Evolutionary conservation across 2,888 invertebrate genomes (phyloP).

Genomic region (Aspidapion aeneum): DNA sequence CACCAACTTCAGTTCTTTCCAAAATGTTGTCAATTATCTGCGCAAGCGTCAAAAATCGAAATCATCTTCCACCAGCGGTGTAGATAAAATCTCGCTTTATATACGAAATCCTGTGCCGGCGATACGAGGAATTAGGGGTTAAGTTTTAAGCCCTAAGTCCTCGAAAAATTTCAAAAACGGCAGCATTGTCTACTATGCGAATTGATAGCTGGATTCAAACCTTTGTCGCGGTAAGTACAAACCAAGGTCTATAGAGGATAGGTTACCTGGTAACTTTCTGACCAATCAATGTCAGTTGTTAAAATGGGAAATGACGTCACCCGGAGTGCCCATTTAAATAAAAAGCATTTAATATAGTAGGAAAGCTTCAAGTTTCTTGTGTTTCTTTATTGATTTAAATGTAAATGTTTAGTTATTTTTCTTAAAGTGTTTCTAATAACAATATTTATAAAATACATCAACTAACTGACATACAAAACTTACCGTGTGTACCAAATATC

Average conservation of each 20-base stretch:
- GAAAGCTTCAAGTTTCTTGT: too few relatives aligned
- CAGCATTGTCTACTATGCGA: conserved; percentile 72
- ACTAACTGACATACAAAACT: background rate
- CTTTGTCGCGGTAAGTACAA: conserved; percentile 68
- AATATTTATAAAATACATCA: too few relatives aligned
- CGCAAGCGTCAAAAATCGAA: background rate
- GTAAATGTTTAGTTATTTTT: too few relatives aligned
- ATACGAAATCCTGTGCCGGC: background rate
- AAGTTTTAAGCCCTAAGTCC: background rate
- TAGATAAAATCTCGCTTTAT: background rate
- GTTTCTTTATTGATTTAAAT: too few relatives aligned
- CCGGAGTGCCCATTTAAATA: too few relatives aligned
- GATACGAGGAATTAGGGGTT: background rate
- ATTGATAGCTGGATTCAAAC: conserved; percentile 69
- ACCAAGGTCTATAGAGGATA: too few relatives aligned
- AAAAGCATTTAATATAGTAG: too few relatives aligned
- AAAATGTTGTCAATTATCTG: background rate
- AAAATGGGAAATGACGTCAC: too few relatives aligned
- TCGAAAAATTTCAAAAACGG: conserved; percentile 36
- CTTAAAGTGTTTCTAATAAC: too few relatives aligned
- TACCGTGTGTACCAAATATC: too few relatives aligned
- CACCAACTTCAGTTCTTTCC: background rate
- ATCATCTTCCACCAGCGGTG: background rate
- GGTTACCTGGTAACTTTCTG: too few relatives aligned
- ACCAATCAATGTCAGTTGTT: background rate